Conservation (phyloP, 2,797 vertebrate genomes). For the Leontocebus nigricollis region DNA sequence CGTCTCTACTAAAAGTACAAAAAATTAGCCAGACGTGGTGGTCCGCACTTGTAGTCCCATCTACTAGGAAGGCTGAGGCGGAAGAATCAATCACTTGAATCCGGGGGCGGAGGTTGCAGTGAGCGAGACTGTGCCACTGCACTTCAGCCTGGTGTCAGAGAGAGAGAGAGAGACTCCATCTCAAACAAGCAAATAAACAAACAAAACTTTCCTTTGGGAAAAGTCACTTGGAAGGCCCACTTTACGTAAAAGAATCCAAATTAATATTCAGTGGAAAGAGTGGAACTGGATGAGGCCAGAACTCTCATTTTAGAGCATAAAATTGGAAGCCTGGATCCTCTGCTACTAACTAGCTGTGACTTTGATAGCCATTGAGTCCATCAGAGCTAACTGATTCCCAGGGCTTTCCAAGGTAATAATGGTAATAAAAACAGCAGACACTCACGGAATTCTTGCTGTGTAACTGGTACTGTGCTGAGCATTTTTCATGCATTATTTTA, state of each 20-base stretch:
- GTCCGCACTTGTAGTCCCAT: too few relatives aligned
- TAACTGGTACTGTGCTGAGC: neutral
- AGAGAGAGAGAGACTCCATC: too few relatives aligned
- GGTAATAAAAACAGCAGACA: neutral
- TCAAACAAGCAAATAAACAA: too few relatives aligned
- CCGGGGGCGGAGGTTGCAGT: too few relatives aligned
- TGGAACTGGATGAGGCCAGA: neutral
- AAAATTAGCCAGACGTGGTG: too few relatives aligned
- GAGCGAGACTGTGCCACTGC: too few relatives aligned
- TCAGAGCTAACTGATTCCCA: neutral
- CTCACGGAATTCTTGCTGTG: neutral
- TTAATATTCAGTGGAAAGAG: neutral
- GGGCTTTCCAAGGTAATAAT: neutral
- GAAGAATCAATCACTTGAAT: too few relatives aligned
- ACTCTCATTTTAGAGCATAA: neutral
- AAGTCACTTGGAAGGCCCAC: neutral
- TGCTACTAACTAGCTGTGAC: neutral
- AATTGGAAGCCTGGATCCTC: neutral
- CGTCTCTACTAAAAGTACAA: too few relatives aligned
- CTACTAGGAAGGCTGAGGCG: too few relatives aligned
- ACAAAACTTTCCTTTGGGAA: constrained; percentile 15
- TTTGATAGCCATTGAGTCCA: neutral
- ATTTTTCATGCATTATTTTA: neutral
- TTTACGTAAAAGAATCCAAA: neutral
- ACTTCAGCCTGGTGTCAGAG: too few relatives aligned